Evolutionary conservation across 2,797 vertebrate species (phyloP), one percentile per base, ranked within the genome.

Genomic region (Acipenser oxyrinchus): DNA sequence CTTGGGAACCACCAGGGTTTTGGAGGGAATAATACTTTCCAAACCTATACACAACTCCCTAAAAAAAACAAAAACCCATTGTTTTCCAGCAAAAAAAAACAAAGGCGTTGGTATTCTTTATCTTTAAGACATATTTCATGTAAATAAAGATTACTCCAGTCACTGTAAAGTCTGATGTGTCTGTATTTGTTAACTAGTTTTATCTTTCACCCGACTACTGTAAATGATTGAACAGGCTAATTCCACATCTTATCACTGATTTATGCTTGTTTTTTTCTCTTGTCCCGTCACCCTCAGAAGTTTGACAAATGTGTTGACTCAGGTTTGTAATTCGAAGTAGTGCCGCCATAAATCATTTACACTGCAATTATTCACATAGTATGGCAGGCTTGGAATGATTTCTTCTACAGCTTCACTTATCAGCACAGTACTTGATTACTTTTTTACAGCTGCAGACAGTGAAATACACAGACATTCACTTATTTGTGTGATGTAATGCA

Each of bases 321-420:
- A 48, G 52, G 62, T 61, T 63, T 55, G 58, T 68, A 65, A 69
- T 63, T 58, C 48, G 58, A 10, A 48, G 64, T 67, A 11, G 6
- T 75, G 70, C 11, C 67, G 0, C 13, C 71, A 0, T 66, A 59
- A 61, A 68, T 57, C 67, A 55, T 62, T 75, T 50, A 73, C 73
- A 75, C 58, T 77, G 72, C 72, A 76, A 79, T 78, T 69, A 75
- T 72, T 78, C 76, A 83, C 75, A 73, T 76, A 67, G 68, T 53
- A 9, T 50, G 57, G 61, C 66, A 64, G 49, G 68, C 12, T 37
- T 6, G 51, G 52, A 53, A 67, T 72, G 70, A 74, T 60, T 66
- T 60, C 62, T 74, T 74, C 68, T 68, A 74, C 68, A 74, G 68
- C 62, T 69, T 69, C 58, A 53, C 62, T 52, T 50, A 65, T 71